A percentile compares a stretch with the other conserved stretches of the same genome.
Conservation (phyloP, 2,888 invertebrate genomes). For the Pristionchus entomophagus region DNA sequence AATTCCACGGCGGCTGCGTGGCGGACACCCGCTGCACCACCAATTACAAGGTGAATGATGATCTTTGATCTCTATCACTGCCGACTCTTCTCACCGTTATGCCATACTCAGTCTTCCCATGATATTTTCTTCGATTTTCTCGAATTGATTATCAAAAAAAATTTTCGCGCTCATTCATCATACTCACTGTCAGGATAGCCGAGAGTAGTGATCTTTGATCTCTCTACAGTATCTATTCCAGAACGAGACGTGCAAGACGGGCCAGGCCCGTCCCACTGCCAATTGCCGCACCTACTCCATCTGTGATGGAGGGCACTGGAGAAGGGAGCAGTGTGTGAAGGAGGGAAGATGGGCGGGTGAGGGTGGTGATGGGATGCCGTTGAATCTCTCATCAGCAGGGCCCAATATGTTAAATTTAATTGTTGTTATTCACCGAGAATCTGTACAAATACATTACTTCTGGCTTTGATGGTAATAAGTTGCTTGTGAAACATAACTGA, state of each 20-base stretch:
- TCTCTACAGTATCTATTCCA: background rate
- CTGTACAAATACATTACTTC: background rate
- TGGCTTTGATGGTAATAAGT: too few species aligned
- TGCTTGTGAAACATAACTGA: too few species aligned
- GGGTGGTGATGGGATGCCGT: too few species aligned
- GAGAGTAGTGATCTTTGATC: background rate
- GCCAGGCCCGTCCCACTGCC: background rate
- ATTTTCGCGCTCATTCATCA: too few species aligned
- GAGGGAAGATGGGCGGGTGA: slow-evolving; percentile 1
- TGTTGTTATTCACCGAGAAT: background rate
- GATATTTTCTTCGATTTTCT: too few species aligned
- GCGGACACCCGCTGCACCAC: background rate
- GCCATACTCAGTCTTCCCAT: too few species aligned
- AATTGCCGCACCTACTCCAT: slow-evolving; percentile 26
- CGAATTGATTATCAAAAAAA: too few species aligned
- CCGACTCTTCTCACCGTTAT: background rate
- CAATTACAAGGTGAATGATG: background rate
- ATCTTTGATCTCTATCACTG: background rate
- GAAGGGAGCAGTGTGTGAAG: background rate
- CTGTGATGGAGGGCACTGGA: background rate
- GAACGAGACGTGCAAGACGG: slow-evolving; percentile 30
- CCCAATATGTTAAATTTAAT: too few species aligned
- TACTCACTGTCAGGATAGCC: too few species aligned
- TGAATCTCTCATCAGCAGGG: too few species aligned
- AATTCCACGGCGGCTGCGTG: slow-evolving; percentile 22